These are phyloP conservation scores for Scolanthus callimorphus DNA, from an alignment of 92 coral and sea anemone species.

Conservation along the genomic window DNA sequence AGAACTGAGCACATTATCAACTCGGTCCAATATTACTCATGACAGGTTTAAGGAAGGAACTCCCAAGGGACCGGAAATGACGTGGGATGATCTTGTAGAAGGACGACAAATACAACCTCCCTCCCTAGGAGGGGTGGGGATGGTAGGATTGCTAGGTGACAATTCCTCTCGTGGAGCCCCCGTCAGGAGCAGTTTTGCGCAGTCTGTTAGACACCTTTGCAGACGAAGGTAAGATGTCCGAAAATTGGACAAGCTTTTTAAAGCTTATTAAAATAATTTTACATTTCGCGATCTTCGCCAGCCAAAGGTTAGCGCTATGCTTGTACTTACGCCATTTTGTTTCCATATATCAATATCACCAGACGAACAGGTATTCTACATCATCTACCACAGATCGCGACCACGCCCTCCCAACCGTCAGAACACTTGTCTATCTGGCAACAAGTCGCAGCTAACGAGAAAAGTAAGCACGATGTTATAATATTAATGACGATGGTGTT, in stretches of 20 bases:
- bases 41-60: constrained; percentile 11
- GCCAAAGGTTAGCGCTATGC: too few relatives aligned
- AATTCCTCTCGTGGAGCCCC: constrained; percentile 9
- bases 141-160: background rate
- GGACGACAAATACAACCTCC: constrained; percentile 8
- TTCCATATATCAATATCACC: background rate
- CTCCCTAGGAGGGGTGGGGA: background rate
- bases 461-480: constrained; percentile 75
- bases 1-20: too few relatives aligned
- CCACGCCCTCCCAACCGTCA: constrained; percentile 1
- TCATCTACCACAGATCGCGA: constrained; percentile 34
- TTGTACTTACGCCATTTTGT: background rate
- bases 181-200: constrained; percentile 23
- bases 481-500: too few relatives aligned
- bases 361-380: constrained; percentile 60
- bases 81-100: constrained; percentile 28
- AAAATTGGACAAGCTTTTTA: too few relatives aligned
- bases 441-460: constrained; percentile 83
- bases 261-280: too few relatives aligned
- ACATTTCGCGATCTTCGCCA: too few relatives aligned
- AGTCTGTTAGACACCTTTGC: constrained; percentile 15
- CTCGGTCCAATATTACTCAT: background rate
- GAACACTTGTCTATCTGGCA: constrained; percentile 81
- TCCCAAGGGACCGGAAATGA: constrained; percentile 13
- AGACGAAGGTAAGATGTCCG: constrained; percentile 5